Conservation (phyloP, 1,140 invertebrate species). For the Macrotrachela quadricornifera region DNA sequence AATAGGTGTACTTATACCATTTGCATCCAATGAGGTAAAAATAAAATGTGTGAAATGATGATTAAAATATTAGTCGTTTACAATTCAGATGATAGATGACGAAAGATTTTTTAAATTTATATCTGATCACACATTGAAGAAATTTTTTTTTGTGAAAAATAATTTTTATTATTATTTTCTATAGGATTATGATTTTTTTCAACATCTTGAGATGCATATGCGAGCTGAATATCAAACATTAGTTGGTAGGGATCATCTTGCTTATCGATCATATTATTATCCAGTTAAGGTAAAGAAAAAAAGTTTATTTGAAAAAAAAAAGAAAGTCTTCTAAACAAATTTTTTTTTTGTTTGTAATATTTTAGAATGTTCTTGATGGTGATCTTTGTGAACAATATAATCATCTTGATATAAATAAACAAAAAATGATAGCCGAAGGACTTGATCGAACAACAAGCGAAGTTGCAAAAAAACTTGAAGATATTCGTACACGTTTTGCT, state of each 20-base stretch:
- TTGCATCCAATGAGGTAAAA: slow-evolving; percentile 67
- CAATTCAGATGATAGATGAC: not conserved
- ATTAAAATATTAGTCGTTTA: not conserved
- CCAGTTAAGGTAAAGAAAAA: slow-evolving; percentile 52
- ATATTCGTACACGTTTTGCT: slow-evolving; percentile 34
- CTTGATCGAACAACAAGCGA: slow-evolving; percentile 79
- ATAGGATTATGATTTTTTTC: slow-evolving; percentile 92
- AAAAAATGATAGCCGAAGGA: slow-evolving; percentile 78
- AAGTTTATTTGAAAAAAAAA: too few species aligned
- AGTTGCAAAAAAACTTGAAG: slow-evolving; percentile 48
- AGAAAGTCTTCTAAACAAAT: too few species aligned
- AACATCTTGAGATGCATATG: slow-evolving; percentile 99
- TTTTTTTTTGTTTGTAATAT: not conserved
- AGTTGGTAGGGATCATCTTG: slow-evolving; percentile 87
- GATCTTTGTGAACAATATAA: slow-evolving; percentile 97
- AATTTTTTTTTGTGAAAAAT: not conserved
- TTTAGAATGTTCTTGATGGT: slow-evolving; percentile 83
- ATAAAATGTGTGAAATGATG: not conserved
- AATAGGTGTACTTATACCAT: slow-evolving; percentile 81
- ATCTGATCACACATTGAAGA: not conserved
- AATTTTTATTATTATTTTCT: slow-evolving; percentile 15
- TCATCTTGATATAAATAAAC: slow-evolving; percentile 72
- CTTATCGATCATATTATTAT: slow-evolving; percentile 88
- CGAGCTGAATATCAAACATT: slow-evolving; percentile 79
- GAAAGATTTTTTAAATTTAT: not conserved